Conservation (phyloP, 2,888 invertebrate species). For the Stramonita haemastoma region DNA sequence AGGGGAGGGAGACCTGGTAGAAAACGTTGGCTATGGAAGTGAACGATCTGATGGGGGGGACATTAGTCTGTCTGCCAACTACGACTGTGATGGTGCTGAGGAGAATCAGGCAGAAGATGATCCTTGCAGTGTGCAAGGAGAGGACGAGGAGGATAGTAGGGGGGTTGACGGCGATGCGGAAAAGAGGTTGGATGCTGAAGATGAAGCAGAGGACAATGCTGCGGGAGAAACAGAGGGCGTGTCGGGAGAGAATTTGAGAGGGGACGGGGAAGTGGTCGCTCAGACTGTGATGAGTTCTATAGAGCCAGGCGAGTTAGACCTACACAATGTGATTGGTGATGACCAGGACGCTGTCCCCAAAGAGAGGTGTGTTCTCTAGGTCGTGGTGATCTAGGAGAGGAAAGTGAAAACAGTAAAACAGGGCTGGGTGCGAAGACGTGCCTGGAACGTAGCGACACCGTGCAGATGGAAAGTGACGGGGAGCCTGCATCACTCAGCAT, state of each 20-base stretch:
- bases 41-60: slow-evolving; percentile 5
- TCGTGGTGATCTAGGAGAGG: not conserved
- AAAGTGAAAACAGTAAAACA: no score
- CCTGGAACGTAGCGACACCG: no score
- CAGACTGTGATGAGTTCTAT: not conserved
- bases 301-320: not conserved
- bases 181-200: not conserved
- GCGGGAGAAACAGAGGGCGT: not conserved
- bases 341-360: not conserved
- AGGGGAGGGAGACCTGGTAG: slow-evolving; percentile 13
- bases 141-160: not conserved
- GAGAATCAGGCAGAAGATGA: not conserved
- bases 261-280: not conserved
- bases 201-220: not conserved
- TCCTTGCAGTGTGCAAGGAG: not conserved
- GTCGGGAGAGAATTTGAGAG: not conserved
- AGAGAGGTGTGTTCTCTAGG: not conserved
- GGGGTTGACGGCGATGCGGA: not conserved
- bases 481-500: not conserved
- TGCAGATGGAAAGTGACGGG: not conserved
- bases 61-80: not conserved
- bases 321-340: not conserved
- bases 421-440: no score
- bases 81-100: not conserved
- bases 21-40: not conserved